phyloP scores from a whole-genome alignment of 2,888 invertebrate genomes.

The Cataglyphis livida region DNA sequence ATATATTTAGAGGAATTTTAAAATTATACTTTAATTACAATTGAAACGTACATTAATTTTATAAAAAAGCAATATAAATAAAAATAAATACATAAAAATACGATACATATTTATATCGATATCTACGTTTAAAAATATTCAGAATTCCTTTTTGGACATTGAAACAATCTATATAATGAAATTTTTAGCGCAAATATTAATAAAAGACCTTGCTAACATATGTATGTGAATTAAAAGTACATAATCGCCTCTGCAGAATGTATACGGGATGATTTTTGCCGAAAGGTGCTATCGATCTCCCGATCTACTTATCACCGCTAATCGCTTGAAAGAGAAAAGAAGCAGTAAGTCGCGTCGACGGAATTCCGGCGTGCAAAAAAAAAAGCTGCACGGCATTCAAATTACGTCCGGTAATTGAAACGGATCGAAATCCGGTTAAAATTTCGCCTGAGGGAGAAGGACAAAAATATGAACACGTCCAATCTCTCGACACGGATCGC shows the following conservation, averaged over 20 bases:
- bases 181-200: neutral
- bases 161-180: neutral
- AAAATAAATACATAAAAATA: neutral
- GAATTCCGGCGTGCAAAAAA: slow-evolving; percentile 9
- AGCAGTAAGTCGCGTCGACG: neutral
- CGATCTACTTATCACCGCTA: slow-evolving; percentile 2
- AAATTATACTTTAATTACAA: neutral
- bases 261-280: neutral
- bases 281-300: neutral
- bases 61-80: neutral
- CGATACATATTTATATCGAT: neutral
- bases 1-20: neutral
- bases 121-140: neutral
- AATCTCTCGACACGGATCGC: slow-evolving; percentile 11
- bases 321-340: neutral
- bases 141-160: neutral
- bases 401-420: slow-evolving; percentile 52
- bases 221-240: neutral
- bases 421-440: slow-evolving; percentile 35
- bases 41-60: neutral
- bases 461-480: slow-evolving; percentile 37
- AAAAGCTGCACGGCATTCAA: neutral
- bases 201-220: neutral
- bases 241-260: neutral
- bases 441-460: slow-evolving; percentile 5